phyloP scores from a whole-genome alignment of 2,797 vertebrate species.

The Botia almorhae region DNA sequence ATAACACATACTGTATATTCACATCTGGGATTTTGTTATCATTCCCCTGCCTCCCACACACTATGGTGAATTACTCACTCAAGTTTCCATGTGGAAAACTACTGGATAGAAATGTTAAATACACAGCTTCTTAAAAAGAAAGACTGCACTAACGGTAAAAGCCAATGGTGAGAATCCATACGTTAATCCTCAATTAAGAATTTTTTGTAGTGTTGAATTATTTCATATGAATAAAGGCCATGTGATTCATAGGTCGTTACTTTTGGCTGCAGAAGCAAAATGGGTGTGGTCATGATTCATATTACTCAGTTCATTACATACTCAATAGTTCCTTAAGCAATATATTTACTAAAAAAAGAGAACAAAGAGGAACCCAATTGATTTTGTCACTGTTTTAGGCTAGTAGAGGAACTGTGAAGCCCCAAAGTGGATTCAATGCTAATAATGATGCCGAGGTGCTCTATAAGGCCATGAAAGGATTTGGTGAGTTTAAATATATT shows the following conservation, averaged over 20 bases:
- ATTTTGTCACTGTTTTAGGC: slow-evolving; percentile 65
- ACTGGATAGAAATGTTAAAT: not conserved
- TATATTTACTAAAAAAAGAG: not conserved
- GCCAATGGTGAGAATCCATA: not conserved
- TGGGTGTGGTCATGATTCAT: not conserved
- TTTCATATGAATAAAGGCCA: not conserved
- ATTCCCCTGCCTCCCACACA: slow-evolving; percentile 36
- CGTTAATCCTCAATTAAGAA: not conserved
- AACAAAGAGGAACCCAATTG: slow-evolving; percentile 29
- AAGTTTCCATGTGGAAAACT: slow-evolving; percentile 49
- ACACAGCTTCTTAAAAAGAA: slow-evolving; percentile 68
- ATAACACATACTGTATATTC: not conserved
- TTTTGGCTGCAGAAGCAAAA: not conserved
- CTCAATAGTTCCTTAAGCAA: not conserved
- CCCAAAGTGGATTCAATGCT: slow-evolving; percentile 84
- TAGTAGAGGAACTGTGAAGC: slow-evolving; percentile 77
- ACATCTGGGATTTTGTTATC: slow-evolving; percentile 38
- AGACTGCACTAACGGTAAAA: not conserved
- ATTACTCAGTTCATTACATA: not conserved
- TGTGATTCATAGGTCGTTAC: not conserved
- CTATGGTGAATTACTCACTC: slow-evolving; percentile 32
- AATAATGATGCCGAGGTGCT: slow-evolving; percentile 84
- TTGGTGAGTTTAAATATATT: slow-evolving; percentile 56
- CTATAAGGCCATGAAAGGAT: slow-evolving; percentile 66
- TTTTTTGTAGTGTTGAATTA: not conserved